Evolutionary conservation across 1,140 invertebrate genomes (phyloP).

Genomic region (Ylistrum balloti): DNA sequence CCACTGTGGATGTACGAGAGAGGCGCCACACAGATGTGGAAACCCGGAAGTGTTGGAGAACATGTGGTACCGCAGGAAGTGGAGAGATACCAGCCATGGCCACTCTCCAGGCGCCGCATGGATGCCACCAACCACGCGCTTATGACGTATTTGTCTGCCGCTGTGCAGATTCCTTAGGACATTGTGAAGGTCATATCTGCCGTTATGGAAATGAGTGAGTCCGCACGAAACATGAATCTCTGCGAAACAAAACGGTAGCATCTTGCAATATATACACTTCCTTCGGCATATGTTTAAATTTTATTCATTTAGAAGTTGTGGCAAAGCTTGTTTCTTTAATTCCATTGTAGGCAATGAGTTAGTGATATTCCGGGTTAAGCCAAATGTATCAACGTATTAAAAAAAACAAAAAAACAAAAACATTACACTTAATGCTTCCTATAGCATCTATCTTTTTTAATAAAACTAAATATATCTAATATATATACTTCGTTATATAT

Average conservation of each 20-base stretch:
- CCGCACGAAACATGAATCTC: not conserved
- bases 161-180: not conserved
- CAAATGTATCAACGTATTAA: no score
- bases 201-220: constrained; percentile 39
- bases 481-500: no score
- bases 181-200: not conserved
- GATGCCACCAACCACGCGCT: constrained; percentile 74
- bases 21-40: constrained; percentile 82
- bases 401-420: no score
- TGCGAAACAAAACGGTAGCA: not conserved
- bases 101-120: constrained; percentile 72
- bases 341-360: no score
- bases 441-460: no score
- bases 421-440: no score
- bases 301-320: no score
- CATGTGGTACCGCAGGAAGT: constrained; percentile 65
- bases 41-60: constrained; percentile 66
- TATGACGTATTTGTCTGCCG: constrained; percentile 49
- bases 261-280: no score
- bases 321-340: no score
- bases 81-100: constrained; percentile 80
- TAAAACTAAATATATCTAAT: no score
- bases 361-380: no score
- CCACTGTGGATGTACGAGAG: constrained; percentile 81
- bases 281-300: no score